These are phyloP conservation scores for Linurgus olivaceus DNA, from an alignment of 2,797 vertebrate species.

Conservation along the genomic window DNA sequence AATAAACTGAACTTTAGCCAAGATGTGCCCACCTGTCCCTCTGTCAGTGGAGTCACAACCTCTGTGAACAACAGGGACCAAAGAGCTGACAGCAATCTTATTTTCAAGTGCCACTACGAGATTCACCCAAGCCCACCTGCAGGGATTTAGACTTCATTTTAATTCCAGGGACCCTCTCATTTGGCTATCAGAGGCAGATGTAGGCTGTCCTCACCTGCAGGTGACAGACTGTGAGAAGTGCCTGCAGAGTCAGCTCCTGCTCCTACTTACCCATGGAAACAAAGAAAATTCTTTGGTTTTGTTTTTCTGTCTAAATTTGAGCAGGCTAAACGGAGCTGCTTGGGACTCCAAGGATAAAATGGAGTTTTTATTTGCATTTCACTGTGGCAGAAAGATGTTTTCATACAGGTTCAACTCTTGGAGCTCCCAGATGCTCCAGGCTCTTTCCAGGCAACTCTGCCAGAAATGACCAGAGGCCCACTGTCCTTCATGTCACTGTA, in stretches of 20 bases:
- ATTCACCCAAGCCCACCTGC: neutral
- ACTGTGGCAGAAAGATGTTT: neutral
- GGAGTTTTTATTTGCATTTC: neutral
- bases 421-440: neutral
- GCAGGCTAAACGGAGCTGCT: neutral
- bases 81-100: neutral
- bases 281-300: neutral
- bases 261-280: neutral
- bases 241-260: neutral
- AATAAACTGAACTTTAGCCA: neutral
- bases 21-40: neutral
- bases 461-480: neutral
- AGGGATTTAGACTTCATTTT: neutral
- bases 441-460: neutral
- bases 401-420: neutral
- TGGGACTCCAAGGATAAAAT: neutral
- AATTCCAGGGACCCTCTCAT: neutral
- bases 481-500: neutral
- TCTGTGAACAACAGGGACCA: neutral
- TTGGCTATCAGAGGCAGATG: neutral
- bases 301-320: neutral
- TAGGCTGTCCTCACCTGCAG: neutral
- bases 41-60: neutral
- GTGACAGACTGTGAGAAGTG: neutral
- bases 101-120: accelerated